These are phyloP conservation scores for Labeo catla DNA, from an alignment of 2,113 vertebrate species.

Conservation along the genomic window DNA sequence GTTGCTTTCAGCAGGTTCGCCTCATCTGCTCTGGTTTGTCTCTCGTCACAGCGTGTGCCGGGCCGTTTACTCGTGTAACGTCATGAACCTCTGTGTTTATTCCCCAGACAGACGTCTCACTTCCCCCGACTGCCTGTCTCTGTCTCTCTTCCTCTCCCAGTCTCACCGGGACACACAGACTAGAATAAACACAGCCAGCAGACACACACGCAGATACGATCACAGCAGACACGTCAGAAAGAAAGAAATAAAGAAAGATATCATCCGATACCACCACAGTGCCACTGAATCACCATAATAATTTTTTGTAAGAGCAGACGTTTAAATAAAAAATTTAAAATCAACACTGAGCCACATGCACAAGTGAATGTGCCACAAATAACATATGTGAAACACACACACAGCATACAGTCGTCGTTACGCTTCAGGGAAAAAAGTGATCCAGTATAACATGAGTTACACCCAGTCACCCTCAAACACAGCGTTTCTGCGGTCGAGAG, in stretches of 20 bases:
- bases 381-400: neutral
- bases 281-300: too few species aligned
- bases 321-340: too few species aligned
- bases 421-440: constrained; percentile 14
- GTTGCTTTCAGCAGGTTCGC: neutral
- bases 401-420: neutral
- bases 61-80: neutral
- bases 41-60: neutral
- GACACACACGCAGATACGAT: neutral
- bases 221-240: neutral
- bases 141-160: neutral
- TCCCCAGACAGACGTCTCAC: neutral
- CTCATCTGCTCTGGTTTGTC: neutral
- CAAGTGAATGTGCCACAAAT: neutral
- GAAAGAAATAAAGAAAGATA: neutral
- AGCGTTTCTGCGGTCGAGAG: neutral
- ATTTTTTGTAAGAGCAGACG: too few species aligned
- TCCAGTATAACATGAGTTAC: constrained; percentile 1
- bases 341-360: neutral
- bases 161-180: neutral
- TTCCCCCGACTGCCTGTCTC: neutral
- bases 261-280: too few species aligned
- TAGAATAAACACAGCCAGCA: neutral
- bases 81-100: constrained; percentile 11
- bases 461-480: constrained; percentile 15